phyloP scores from a whole-genome alignment of 2,888 invertebrate genomes.

The Drosophila aldrichi region DNA sequence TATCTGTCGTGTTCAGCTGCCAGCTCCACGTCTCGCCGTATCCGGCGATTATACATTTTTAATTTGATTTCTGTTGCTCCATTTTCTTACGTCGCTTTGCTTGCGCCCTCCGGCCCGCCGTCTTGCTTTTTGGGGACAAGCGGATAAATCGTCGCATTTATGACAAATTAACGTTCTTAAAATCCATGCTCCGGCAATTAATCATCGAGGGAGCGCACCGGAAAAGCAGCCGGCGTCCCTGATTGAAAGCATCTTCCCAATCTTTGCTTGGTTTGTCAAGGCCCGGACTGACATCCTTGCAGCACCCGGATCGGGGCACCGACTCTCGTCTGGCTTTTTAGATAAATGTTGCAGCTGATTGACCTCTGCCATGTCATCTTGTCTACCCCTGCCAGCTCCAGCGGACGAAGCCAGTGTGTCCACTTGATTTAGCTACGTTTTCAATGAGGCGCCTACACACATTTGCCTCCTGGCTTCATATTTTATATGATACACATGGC shows the following conservation, averaged over 20 bases:
- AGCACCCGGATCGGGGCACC: neutral
- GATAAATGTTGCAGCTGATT: conserved; percentile 61
- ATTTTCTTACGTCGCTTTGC: conserved; percentile 33
- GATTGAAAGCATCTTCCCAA: conserved; percentile 67
- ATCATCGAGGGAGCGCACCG: conserved; percentile 55
- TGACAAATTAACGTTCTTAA: conserved; percentile 80
- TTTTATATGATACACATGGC: conserved; percentile 46
- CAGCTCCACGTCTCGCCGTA: conserved; percentile 24
- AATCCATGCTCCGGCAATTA: conserved; percentile 72
- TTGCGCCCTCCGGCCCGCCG: neutral
- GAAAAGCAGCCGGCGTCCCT: conserved; percentile 28
- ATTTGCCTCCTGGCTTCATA: conserved; percentile 52
- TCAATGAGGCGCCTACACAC: conserved; percentile 26
- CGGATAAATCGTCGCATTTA: conserved; percentile 59
- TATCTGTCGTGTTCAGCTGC: neutral
- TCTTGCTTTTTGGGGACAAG: conserved; percentile 32
- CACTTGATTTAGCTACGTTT: conserved; percentile 44
- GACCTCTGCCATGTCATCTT: conserved; percentile 44
- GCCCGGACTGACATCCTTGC: neutral
- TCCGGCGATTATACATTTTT: conserved; percentile 75
- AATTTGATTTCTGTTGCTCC: conserved; percentile 70
- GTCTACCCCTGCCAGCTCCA: neutral
- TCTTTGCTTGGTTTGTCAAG: conserved; percentile 31
- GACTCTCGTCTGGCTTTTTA: conserved; percentile 20
- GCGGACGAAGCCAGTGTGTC: neutral